phyloP scores from a whole-genome alignment of 2,113 vertebrate species.

The Pedionomus torquatus region DNA sequence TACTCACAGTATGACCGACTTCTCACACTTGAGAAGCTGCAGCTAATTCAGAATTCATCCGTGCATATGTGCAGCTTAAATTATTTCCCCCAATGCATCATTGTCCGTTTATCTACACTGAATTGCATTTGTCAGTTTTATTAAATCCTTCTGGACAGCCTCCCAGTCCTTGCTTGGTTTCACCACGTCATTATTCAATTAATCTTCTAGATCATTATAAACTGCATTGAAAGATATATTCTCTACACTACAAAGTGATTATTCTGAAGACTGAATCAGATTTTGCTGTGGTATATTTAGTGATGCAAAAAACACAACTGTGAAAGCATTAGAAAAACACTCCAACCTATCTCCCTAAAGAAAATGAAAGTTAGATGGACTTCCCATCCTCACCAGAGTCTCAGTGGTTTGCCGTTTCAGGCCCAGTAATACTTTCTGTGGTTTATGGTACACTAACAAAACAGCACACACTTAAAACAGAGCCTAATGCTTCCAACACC shows the following conservation, averaged over 20 bases:
- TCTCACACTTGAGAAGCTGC: not conserved
- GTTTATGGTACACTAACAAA: not conserved
- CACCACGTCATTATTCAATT: not conserved
- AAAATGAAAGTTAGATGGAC: not conserved
- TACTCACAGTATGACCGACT: not conserved
- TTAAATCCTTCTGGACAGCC: not conserved
- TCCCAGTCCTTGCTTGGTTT: slow-evolving; percentile 22
- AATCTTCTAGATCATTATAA: not conserved
- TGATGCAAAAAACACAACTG: not conserved
- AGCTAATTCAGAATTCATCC: slow-evolving; percentile 30
- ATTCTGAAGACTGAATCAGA: not conserved
- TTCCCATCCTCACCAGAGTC: not conserved
- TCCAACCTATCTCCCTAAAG: not conserved
- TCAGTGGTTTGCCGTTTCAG: not conserved
- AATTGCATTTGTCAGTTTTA: slow-evolving; percentile 10
- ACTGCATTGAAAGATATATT: not conserved
- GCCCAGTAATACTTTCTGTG: not conserved
- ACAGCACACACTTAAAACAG: not conserved
- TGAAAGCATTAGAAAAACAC: not conserved
- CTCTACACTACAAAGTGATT: not conserved
- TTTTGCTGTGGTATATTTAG: not conserved
- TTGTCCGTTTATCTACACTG: not conserved
- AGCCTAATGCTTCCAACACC: not conserved
- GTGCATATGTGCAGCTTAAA: not conserved
- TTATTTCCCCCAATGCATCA: not conserved